These are phyloP conservation scores for Crepidodera aurea DNA, from an alignment of 2,888 invertebrate genomes.

Conservation along the genomic window DNA sequence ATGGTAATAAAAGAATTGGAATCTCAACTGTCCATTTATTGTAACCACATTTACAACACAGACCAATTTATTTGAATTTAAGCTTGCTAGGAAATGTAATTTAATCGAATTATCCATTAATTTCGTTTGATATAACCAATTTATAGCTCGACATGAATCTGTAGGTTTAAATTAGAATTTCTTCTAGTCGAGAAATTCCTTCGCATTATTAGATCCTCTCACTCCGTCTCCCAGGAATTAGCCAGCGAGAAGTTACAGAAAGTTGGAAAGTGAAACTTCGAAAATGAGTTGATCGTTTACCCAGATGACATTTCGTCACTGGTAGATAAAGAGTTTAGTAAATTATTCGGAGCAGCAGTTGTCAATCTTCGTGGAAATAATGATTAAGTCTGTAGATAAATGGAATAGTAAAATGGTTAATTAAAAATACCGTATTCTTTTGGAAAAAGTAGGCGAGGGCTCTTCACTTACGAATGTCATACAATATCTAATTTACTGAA, in stretches of 20 bases:
- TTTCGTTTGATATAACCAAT: slow-evolving; percentile 15
- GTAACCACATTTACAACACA: too few relatives aligned
- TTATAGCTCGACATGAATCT: slow-evolving; percentile 24
- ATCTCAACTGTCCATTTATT: too few relatives aligned
- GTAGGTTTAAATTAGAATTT: slow-evolving; percentile 31
- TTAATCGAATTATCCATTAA: slow-evolving; percentile 15
- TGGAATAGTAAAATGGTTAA: too few relatives aligned
- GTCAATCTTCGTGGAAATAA: neutral
- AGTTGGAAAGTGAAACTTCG: slow-evolving; percentile 19
- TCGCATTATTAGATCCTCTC: neutral
- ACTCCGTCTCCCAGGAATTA: neutral
- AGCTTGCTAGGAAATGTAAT: neutral
- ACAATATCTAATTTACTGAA: too few relatives aligned
- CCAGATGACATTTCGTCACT: slow-evolving; percentile 5
- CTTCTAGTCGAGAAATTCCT: slow-evolving; percentile 28
- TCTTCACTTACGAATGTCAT: too few relatives aligned
- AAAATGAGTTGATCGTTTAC: neutral
- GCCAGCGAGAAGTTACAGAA: neutral
- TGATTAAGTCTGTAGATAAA: too few relatives aligned
- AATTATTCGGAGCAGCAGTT: neutral
- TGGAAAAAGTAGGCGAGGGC: too few relatives aligned
- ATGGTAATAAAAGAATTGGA: too few relatives aligned
- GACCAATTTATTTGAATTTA: too few relatives aligned
- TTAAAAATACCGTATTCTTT: too few relatives aligned
- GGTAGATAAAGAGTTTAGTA: neutral